These are phyloP conservation scores for Lepus americanus DNA, from an alignment of 2,113 vertebrate species.

Conservation along the genomic window DNA sequence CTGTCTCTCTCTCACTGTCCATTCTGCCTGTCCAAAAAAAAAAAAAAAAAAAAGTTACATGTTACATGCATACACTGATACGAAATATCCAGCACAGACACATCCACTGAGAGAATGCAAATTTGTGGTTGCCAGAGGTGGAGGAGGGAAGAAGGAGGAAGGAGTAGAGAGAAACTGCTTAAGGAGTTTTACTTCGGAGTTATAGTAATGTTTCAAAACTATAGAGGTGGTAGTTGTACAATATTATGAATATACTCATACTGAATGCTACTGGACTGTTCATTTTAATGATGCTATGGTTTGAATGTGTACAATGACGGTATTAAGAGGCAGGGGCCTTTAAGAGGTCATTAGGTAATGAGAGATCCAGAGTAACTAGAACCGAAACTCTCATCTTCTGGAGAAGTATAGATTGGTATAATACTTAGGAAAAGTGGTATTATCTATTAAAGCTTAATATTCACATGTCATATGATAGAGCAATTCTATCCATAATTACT, in stretches of 20 bases:
- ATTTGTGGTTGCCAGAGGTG: neutral
- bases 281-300: neutral
- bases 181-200: neutral
- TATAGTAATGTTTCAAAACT: constrained; percentile 23
- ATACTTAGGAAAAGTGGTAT: neutral
- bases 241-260: neutral
- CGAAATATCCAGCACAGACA: constrained; percentile 28
- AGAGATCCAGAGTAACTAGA: neutral
- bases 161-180: neutral
- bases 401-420: neutral
- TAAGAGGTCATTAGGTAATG: neutral
- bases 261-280: neutral
- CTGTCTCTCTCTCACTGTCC: no score
- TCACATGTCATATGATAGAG: neutral
- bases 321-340: neutral
- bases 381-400: neutral
- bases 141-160: neutral
- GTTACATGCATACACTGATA: neutral
- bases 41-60: neutral
- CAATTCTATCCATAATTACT: neutral
- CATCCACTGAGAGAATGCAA: neutral
- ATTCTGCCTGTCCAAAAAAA: no score
- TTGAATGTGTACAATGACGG: neutral
- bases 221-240: neutral
- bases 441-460: neutral